phyloP scores from a whole-genome alignment of 1,140 invertebrate species.

The Philaenus spumarius region DNA sequence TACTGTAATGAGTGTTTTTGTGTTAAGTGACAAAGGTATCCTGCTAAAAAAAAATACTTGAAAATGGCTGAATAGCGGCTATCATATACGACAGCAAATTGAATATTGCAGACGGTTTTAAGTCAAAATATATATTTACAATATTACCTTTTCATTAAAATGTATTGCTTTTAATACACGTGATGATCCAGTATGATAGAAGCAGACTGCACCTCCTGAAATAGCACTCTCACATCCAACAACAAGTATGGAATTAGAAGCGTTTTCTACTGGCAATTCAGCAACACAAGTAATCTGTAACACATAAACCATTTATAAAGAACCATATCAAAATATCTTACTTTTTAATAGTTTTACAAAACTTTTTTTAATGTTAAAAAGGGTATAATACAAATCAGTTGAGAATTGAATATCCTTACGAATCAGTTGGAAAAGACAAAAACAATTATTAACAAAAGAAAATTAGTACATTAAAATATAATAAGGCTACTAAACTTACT shows the following conservation, averaged over 20 bases:
- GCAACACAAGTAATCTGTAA: conserved; percentile 7
- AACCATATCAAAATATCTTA: not conserved
- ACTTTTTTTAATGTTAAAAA: not conserved
- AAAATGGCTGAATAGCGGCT: no score
- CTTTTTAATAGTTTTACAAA: not conserved
- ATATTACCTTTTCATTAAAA: conserved; percentile 9
- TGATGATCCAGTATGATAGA: conserved; percentile 5
- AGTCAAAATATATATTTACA: no score
- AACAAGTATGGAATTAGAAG: not conserved
- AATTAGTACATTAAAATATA: no score
- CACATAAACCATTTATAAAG: no score
- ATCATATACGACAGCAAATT: no score
- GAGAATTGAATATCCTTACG: not conserved
- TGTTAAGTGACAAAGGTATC: no score
- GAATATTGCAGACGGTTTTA: no score
- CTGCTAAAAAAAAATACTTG: no score
- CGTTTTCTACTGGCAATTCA: not conserved
- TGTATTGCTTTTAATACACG: conserved; percentile 4
- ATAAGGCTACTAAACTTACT: no score
- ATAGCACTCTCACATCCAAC: conserved; percentile 3
- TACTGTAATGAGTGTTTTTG: no score
- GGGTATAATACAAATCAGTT: not conserved
- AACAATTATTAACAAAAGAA: no score
- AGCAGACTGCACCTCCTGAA: not conserved
- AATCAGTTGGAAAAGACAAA: not conserved